Conservation (phyloP, 2,113 vertebrate species). For the Isichthys henryi region DNA sequence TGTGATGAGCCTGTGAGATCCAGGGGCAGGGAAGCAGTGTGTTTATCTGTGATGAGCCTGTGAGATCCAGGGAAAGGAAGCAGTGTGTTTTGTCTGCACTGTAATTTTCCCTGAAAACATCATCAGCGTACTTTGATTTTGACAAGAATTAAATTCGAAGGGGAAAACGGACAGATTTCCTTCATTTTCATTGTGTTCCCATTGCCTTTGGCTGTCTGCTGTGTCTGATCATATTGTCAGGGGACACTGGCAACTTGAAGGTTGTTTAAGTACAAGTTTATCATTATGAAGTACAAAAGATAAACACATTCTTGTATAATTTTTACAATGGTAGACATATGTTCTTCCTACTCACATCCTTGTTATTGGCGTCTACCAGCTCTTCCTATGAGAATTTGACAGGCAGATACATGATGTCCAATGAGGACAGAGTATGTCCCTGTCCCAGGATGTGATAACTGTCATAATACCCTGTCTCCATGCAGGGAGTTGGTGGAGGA, state of each 20-base stretch:
- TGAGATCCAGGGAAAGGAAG: neutral
- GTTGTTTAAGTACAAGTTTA: neutral
- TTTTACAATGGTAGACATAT: neutral
- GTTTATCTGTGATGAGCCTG: neutral
- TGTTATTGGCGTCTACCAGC: neutral
- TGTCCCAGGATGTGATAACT: neutral
- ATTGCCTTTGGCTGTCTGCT: neutral
- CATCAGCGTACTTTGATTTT: neutral
- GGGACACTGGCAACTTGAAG: neutral
- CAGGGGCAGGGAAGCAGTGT: no score
- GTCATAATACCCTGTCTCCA: neutral
- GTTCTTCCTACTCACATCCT: neutral
- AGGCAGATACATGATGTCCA: neutral
- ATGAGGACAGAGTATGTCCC: neutral
- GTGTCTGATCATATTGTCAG: neutral
- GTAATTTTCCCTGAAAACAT: conserved; percentile 4
- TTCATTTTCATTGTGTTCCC: neutral
- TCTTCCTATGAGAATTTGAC: neutral
- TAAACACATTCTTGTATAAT: neutral
- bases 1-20: no score
- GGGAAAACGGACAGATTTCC: neutral
- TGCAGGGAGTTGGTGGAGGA: conserved; percentile 93
- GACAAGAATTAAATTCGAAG: neutral
- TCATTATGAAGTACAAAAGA: neutral
- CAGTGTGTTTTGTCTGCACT: neutral